Percentiles rank a stretch among this genome's conserved stretches.
These are phyloP conservation scores for Lacerta viridis DNA, from an alignment of 2,797 vertebrate genomes.

Conservation along the genomic window DNA sequence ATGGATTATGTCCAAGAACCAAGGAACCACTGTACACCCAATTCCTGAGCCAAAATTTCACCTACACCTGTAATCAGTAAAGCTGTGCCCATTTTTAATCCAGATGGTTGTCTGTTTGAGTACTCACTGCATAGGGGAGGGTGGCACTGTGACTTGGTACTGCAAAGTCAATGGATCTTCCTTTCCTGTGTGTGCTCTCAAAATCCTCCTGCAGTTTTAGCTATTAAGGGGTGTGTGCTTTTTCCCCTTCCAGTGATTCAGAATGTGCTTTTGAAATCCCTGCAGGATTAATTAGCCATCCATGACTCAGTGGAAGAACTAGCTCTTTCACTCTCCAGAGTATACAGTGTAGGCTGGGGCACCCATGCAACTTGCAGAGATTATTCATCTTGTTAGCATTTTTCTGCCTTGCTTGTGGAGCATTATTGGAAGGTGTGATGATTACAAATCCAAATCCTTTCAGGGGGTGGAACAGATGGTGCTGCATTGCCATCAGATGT, in stretches of 20 bases:
- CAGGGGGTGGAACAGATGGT: conserved; percentile 49
- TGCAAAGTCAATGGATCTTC: conserved; percentile 6
- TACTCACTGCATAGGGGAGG: too few species aligned
- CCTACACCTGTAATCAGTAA: too few species aligned
- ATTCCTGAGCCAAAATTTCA: too few species aligned
- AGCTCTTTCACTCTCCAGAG: neutral
- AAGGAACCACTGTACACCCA: too few species aligned
- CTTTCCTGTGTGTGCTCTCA: neutral
- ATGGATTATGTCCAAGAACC: too few species aligned
- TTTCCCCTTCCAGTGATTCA: neutral
- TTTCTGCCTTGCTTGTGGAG: conserved; percentile 44
- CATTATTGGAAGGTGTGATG: conserved; percentile 48
- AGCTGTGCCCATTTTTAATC: too few species aligned
- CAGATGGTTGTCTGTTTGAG: too few species aligned
- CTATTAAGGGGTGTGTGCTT: neutral
- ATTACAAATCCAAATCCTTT: conserved; percentile 53
- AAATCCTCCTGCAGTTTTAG: conserved; percentile 2
- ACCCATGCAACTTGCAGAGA: conserved; percentile 4
- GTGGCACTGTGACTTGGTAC: too few species aligned
- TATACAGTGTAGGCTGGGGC: neutral
- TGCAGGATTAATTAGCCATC: conserved; percentile 38
- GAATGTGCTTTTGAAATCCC: conserved; percentile 7
- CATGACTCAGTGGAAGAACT: conserved; percentile 1
- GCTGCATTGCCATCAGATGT: conserved; percentile 51
- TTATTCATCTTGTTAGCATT: conserved; percentile 42